Conservation (phyloP, 2,797 vertebrate species). For the Galaxias olidus region DNA sequence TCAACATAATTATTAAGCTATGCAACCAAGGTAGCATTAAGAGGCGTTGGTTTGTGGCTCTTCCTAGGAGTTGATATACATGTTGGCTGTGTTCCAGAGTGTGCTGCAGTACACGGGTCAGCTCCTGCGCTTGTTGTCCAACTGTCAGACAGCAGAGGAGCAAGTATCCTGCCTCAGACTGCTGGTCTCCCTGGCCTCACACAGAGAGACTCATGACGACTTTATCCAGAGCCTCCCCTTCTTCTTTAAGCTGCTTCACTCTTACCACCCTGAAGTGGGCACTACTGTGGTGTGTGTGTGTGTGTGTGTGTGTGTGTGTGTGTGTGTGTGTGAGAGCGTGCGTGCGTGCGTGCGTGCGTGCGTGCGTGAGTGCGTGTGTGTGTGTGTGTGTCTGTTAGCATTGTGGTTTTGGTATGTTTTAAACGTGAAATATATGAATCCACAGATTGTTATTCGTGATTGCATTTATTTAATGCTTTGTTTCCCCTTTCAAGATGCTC, state of each 20-base stretch:
- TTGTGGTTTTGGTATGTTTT: not conserved
- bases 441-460: not conserved
- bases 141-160: constrained; percentile 6
- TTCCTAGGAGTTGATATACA: not conserved
- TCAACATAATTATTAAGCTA: not conserved
- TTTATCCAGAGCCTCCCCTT: not conserved
- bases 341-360: constrained; percentile 8
- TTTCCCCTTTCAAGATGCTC: constrained; percentile 9
- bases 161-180: constrained; percentile 11
- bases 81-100: not conserved
- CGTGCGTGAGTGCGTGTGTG: not conserved
- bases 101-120: not conserved
- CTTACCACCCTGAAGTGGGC: not conserved
- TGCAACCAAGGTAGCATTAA: not conserved
- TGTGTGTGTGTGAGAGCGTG: constrained; percentile 1
- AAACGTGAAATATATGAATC: not conserved
- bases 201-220: not conserved
- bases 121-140: not conserved
- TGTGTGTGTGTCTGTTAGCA: not conserved
- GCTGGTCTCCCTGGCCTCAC: constrained; percentile 8
- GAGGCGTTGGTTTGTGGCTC: not conserved
- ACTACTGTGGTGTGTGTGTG: constrained; percentile 4
- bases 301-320: constrained; percentile 5
- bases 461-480: not conserved
- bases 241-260: constrained; percentile 1